These are phyloP conservation scores for Procavia capensis DNA, from an alignment of 2,113 vertebrate species.

Conservation along the genomic window DNA sequence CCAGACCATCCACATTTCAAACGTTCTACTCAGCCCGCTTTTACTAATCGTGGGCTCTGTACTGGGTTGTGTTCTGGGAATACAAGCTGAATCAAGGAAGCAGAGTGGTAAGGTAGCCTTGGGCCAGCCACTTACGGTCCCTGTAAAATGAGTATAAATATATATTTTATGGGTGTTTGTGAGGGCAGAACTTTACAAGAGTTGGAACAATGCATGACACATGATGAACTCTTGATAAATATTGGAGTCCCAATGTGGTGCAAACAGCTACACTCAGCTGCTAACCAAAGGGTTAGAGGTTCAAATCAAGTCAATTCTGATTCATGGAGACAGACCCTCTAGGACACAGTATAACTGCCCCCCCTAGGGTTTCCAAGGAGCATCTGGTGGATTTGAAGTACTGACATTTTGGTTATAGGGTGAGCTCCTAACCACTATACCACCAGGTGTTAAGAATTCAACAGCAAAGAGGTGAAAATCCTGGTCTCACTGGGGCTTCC, in stretches of 20 bases:
- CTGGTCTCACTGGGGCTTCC: not conserved
- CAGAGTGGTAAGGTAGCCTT: not conserved
- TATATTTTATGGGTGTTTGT: not conserved
- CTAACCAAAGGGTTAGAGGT: not conserved
- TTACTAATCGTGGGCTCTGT: not conserved
- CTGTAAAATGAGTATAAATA: not conserved
- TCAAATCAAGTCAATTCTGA: not conserved
- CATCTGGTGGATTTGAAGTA: no score
- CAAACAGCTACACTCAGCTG: not conserved
- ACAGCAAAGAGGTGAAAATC: not conserved
- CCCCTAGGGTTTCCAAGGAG: no score
- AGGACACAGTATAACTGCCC: no score
- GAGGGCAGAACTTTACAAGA: not conserved
- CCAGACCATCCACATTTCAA: not conserved
- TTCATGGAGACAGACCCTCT: no score
- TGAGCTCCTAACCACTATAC: no score
- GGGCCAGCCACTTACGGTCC: not conserved
- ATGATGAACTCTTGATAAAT: not conserved
- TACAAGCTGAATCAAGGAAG: not conserved
- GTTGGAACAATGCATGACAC: not conserved
- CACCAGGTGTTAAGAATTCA: not conserved
- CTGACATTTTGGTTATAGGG: no score
- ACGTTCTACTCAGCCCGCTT: not conserved
- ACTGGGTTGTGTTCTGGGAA: not conserved
- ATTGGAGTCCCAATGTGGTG: not conserved